These are phyloP conservation scores for Antheraea mylitta DNA, from an alignment of 1,140 invertebrate genomes.

Conservation along the genomic window DNA sequence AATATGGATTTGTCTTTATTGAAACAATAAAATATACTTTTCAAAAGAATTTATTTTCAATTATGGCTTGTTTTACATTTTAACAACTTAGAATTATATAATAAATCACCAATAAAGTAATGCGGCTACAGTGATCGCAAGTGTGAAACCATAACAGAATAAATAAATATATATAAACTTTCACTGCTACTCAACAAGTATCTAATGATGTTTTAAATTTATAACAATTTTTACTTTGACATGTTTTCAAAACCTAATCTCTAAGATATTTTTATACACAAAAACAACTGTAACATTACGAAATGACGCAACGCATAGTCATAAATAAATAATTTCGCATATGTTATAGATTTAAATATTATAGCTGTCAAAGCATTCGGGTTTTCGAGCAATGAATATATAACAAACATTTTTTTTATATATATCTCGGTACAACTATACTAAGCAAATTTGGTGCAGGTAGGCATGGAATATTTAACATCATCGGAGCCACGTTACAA, in stretches of 20 bases:
- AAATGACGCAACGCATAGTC: background rate
- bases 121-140: constrained; percentile 66
- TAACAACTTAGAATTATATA: constrained; percentile 77
- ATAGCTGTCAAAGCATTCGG: background rate
- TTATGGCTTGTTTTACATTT: constrained; percentile 77
- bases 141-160: constrained; percentile 62
- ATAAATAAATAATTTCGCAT: background rate
- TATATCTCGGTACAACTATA: too few species aligned
- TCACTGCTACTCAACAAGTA: constrained; percentile 71
- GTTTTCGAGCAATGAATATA: background rate
- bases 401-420: background rate
- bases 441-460: too few species aligned
- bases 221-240: constrained; percentile 76
- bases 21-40: constrained; percentile 54
- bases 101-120: constrained; percentile 72
- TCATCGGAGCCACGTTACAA: too few species aligned
- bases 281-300: constrained; percentile 19
- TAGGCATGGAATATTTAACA: too few species aligned
- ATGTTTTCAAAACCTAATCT: constrained; percentile 58
- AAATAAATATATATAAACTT: constrained; percentile 70
- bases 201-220: constrained; percentile 66
- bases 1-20: constrained; percentile 15
- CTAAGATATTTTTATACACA: constrained; percentile 40
- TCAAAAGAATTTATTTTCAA: constrained; percentile 77
- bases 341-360: background rate